Conservation (phyloP, 2,113 vertebrate genomes). For the Hirundichthys speculiger region DNA sequence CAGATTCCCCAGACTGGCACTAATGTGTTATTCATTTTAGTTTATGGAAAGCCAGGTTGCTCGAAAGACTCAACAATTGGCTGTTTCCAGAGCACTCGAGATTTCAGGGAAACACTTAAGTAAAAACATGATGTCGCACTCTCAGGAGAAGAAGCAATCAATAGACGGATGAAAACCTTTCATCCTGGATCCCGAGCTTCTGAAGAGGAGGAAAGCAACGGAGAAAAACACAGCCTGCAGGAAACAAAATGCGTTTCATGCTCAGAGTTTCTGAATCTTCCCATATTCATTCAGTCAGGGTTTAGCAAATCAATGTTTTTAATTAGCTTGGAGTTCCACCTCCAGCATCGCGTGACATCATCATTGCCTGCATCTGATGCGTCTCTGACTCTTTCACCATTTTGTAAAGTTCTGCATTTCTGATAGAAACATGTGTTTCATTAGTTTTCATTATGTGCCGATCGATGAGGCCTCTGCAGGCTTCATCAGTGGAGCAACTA, state of each 20-base stretch:
- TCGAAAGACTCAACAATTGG: slow-evolving; percentile 44
- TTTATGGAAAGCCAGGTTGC: slow-evolving; percentile 60
- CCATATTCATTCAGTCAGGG: no score
- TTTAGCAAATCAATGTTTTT: no score
- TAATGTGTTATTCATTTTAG: slow-evolving; percentile 57
- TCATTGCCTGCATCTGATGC: no score
- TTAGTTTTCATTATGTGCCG: no score
- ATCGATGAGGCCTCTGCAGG: no score
- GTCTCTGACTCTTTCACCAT: no score
- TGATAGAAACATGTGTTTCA: no score
- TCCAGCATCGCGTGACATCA: no score
- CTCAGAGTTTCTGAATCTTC: no score
- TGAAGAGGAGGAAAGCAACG: slow-evolving; percentile 25
- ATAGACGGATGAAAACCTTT: slow-evolving; percentile 60
- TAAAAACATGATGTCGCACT: slow-evolving; percentile 48
- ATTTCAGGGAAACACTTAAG: slow-evolving; percentile 54
- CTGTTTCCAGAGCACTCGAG: slow-evolving; percentile 47
- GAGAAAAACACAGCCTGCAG: slow-evolving; percentile 49
- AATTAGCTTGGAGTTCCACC: no score
- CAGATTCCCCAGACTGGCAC: slow-evolving; percentile 55
- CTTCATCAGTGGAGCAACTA: no score
- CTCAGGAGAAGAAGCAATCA: slow-evolving; percentile 38
- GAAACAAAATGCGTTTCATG: slow-evolving; percentile 46
- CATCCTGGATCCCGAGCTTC: slow-evolving; percentile 40
- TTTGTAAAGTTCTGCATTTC: no score